Base-by-base conservation (phyloP, 2,113 vertebrate species). In the Macheiramphus alcinus region DNA sequence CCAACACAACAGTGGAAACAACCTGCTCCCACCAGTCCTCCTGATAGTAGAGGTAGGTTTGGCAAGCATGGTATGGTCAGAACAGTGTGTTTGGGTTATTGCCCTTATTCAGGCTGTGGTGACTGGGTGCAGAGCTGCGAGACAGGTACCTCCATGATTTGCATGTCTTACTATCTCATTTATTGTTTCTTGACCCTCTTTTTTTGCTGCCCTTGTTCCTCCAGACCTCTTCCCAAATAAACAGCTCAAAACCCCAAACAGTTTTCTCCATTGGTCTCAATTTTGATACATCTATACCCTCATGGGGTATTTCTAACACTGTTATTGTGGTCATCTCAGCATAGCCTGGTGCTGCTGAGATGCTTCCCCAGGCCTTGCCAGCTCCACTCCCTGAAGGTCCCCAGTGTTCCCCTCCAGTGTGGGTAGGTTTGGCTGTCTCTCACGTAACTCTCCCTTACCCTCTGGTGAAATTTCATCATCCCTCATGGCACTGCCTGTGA, bases 391-490 rank as follows among this genome's bases (percentile, higher is more conserved):
- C 16, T 55, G 29, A 36, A 55, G 7, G 22, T 85, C 13, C 38
- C 6, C 21, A n/a, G 23, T 36, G 19, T 7, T 79, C 6, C 36
- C 2, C 17, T 71, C 17, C 47, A 58, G 13, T 1, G 0, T 1
- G 32, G 9, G 13, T 48, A 12, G 10, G 1, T 8, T 40, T 78
- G n/a, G 8, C 25, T 45, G 16, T 68, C 32, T 38, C 27, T 88
- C 43, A 40, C 0, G 0, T 48, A 53, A 53, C 15, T 55, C 8
- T 58, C 17, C 5, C 15, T 73, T 47, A 68, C 10, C 20, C 16
- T 31, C 2, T 1, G 2, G 13, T 48, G 27, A 65, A 45, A 58
- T 11, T 8, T 27, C 3, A 2, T 61, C 18, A 48, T 34, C 26
- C 22, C 22, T 66, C 13, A 55, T 19, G 15, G 6, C 29, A 34